phyloP scores from a whole-genome alignment of 2,797 vertebrate species.

The Mallotus villosus region DNA sequence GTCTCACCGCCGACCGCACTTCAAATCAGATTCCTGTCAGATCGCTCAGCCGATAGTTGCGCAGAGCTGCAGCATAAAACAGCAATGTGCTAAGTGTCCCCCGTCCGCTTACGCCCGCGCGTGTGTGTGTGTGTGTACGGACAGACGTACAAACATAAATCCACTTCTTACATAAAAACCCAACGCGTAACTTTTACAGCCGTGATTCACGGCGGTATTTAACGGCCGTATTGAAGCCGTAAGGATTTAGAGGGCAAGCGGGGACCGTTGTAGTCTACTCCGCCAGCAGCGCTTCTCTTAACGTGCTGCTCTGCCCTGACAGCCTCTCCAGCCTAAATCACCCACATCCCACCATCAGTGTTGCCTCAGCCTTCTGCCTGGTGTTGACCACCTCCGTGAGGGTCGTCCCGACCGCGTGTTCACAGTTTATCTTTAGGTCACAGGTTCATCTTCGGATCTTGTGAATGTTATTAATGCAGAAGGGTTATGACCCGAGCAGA shows the following conservation, averaged over 20 bases:
- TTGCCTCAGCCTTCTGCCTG: no score
- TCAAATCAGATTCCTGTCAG: conserved; percentile 52
- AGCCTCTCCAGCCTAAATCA: no score
- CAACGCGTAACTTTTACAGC: not conserved
- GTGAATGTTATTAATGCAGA: no score
- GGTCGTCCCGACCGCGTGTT: no score
- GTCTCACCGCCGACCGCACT: conserved; percentile 37
- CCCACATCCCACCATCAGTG: no score
- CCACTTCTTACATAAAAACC: conserved; percentile 14
- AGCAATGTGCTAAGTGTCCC: conserved; percentile 4
- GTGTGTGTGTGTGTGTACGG: not conserved
- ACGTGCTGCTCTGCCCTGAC: not conserved
- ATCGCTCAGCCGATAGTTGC: conserved; percentile 29
- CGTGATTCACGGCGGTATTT: conserved; percentile 12
- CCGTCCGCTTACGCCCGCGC: not conserved
- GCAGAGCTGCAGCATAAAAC: conserved; percentile 25
- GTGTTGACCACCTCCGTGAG: no score
- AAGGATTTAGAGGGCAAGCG: not conserved
- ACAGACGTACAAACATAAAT: conserved; percentile 12
- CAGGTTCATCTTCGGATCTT: no score
- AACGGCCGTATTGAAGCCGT: conserved; percentile 12
- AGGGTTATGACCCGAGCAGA: no score
- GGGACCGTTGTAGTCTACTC: not conserved
- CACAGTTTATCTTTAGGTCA: no score
- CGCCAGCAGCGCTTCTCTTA: not conserved